Evolutionary conservation across 1,140 invertebrate genomes (phyloP), one percentile per base, ranked within the genome.

Genomic region (Polypedilum vanderplanki): DNA sequence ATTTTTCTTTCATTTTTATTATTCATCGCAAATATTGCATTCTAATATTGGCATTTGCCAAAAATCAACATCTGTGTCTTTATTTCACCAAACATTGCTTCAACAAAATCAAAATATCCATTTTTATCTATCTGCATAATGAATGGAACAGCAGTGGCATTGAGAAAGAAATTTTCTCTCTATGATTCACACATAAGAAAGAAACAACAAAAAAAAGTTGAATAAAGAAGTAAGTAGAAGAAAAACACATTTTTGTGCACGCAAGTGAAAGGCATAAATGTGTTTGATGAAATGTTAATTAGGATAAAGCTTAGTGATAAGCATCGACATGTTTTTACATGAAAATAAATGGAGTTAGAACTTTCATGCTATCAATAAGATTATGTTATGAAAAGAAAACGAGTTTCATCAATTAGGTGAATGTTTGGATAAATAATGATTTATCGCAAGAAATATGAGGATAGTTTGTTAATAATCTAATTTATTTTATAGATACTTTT

Each of bases 51-150:
- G 12, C 10, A 57, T 57, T 57, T 57, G 46, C 0, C 46, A 57
- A 57, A 57, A 57, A 57, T 57, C 46, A 57, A 57, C 46, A 57
- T 57, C 46, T 57, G 46, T 57, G 46, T 57, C 46, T 57, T n/a
- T n/a, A 57, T 57, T 57, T 57, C 46, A 57, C 46, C n/a, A 12
- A 4, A 4, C 12, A 57, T 12, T 57, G n/a, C n/a, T 15, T 46
- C 46, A 1, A 46, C 9, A 57, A 12, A 12, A n/a, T 57, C 46
- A 57, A 15, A 12, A 57, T 57, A 15, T 46, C 15, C 46, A 57
- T 57, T 57, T n/a, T n/a, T n/a, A n/a, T 57, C 46, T 57, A 57
- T 57, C 46, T 57, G n/a, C 46, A 57, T 57, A 57, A 57, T 57
- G 46, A 57, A 57, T 57, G n/a, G 46, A 57, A 57, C 12, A 57